phyloP scores from a whole-genome alignment of 1,140 invertebrate genomes.

The Limonius californicus region DNA sequence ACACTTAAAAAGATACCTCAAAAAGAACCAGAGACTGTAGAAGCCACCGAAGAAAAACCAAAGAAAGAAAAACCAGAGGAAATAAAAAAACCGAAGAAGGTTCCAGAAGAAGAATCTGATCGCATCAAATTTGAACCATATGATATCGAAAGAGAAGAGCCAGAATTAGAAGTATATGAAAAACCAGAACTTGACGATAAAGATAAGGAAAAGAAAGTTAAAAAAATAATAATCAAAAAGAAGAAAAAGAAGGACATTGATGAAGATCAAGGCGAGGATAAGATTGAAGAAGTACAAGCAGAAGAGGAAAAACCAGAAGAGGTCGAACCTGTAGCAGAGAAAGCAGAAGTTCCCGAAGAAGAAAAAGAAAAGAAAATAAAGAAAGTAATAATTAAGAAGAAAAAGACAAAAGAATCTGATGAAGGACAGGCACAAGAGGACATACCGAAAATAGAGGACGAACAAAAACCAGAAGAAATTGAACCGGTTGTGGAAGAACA shows the following conservation, averaged over 20 bases:
- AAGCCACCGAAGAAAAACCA: constrained; percentile 41
- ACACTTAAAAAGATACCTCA: constrained; percentile 47
- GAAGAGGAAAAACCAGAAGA: constrained; percentile 47
- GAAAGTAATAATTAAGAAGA: background rate
- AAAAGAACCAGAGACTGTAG: constrained; percentile 45
- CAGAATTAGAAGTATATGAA: constrained; percentile 40
- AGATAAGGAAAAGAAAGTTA: constrained; percentile 57
- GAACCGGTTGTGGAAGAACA: constrained; percentile 50
- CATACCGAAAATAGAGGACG: constrained; percentile 45
- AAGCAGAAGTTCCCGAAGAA: constrained; percentile 26
- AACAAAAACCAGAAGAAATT: constrained; percentile 47
- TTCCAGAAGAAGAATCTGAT: constrained; percentile 34
- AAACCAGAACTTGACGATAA: constrained; percentile 48
- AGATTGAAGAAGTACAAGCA: constrained; percentile 49
- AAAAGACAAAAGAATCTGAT: constrained; percentile 21
- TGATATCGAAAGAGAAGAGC: constrained; percentile 38
- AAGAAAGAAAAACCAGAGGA: constrained; percentile 30
- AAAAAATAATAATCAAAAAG: constrained; percentile 3
- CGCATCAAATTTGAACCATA: constrained; percentile 42
- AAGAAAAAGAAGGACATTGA: background rate
- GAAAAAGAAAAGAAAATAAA: background rate
- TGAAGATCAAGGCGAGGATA: background rate
- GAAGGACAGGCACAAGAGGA: constrained; percentile 38
- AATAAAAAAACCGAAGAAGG: constrained; percentile 29
- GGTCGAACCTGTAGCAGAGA: constrained; percentile 38